phyloP scores from a whole-genome alignment of 2,797 vertebrate genomes.

The Gymnopithys bicolor region DNA sequence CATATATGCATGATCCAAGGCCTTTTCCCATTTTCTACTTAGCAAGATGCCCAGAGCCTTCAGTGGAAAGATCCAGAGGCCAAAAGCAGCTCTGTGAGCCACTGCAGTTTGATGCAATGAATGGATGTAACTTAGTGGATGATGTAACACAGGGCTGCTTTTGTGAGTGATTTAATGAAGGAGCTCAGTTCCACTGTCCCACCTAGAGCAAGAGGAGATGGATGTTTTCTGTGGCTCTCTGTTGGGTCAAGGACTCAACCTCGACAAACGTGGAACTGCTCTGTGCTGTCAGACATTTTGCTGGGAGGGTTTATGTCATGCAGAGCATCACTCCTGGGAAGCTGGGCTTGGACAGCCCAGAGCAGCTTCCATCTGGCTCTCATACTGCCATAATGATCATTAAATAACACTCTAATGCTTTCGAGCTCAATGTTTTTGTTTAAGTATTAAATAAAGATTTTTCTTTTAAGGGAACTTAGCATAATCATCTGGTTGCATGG shows the following conservation, averaged over 20 bases:
- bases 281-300: not conserved
- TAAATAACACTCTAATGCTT: not conserved
- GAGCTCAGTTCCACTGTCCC: not conserved
- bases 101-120: not conserved
- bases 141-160: not conserved
- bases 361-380: conserved; percentile 1
- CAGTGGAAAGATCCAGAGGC: not conserved
- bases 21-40: not conserved
- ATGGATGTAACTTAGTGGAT: not conserved
- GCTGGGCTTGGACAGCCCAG: not conserved
- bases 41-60: not conserved
- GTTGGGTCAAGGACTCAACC: not conserved
- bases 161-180: not conserved
- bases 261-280: not conserved
- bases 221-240: not conserved
- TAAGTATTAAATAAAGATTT: conserved; percentile 5
- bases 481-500: not conserved
- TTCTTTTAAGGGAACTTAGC: not conserved
- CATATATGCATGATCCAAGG: not conserved
- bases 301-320: not conserved
- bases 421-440: not conserved
- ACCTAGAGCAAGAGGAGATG: not conserved
- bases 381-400: not conserved
- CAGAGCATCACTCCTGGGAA: not conserved
- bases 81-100: not conserved